Base-by-base conservation (phyloP, 2,888 invertebrate genomes). In the Leucophora obtusa region DNA sequence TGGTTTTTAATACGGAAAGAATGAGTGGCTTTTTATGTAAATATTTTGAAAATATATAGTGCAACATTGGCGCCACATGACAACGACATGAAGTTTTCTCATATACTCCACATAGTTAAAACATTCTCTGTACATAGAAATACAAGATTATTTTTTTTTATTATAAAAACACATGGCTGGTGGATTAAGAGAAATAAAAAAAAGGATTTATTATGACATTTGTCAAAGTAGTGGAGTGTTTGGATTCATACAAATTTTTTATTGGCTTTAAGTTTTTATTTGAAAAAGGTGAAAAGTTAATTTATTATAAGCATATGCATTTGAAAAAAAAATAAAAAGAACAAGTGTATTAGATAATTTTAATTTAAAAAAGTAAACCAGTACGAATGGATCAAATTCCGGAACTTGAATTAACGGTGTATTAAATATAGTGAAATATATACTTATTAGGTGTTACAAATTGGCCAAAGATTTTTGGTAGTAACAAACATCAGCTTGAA, bases 11-110 rank as follows among this genome's bases (percentile, higher is more conserved):
- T 56, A 21, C 11, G 18, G 28, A 28, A 18, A 14, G 21, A 28
- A 21, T 56, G 56, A n/a, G 24, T 56, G 28, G 15, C 15, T 28
- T 56, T 56, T 28, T 56, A 28, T 56, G 24, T 24, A 18, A 56
- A 56, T n/a, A 28, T 24, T 56, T 24, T 14, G n/a, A 24, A n/a
- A 11, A 56, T 56, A 9, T 24, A n/a, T n/a, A 56, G 14, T 28
- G 28, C 56, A 28, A 33, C 21, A 56, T 24, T 33, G 21, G 14
- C 4, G 14, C 10, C 54, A 21, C 56, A 24, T 56, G n/a, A 33
- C n/a, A 21, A 56, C 10, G 56, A 15, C n/a, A 14, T 21, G 15
- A 56, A 56, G n/a, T 47, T 38, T 38, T 47, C 43, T 3, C 43
- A 47, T 47, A n/a, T 14, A 38, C 28, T 28, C 7, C 6, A n/a